Base-by-base conservation (phyloP, 2,797 vertebrate genomes). In the Phrynocephalus guinanensis region DNA sequence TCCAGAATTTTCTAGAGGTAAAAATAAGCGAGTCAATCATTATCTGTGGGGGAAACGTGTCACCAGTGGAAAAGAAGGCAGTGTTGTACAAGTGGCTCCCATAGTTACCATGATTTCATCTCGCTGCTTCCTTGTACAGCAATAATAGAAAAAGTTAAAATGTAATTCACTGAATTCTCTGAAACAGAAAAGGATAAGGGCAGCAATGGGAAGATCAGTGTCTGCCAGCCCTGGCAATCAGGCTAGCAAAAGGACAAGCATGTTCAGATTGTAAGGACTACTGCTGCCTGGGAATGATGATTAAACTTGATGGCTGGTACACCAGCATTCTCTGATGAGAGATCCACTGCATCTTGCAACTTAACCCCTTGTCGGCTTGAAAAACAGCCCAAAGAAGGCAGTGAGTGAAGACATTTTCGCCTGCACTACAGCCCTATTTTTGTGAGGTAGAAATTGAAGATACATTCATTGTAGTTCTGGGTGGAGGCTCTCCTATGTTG, bases 61-160 rank as follows among this genome's bases (percentile, higher is more conserved):
- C 20, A 26, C 5, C 11, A 20, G 50, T 18, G 24, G 83, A 76
- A 38, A 77, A 88, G 15, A 6, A 48, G 48, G 30, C n/a, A 13
- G 60, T 70, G 48, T 71, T 89, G 76, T 77, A 84, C 28, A 80
- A 18, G 33, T 16, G 66, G 66, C 71, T 90, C 52, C 48, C 72
- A 38, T 48, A 38, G 80, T 15, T 67, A 76, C 56, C 24, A 9
- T 76, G 72, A 84, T 76, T 76, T 76, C 33, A 6, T 66, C 33
- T 66, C 7, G n/a, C 30, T 76, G 33, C 71, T 84, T 84, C 30
- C 8, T 52, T 48, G 15, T 85, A 67, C 26, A 76, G 50, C 10
- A 48, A 18, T 66, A 83, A 72, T 63, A 85, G 11, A 60, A 76
- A 26, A 84, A 76, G 26, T 11, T 7, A 48, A 67, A 38, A 48